phyloP scores from a whole-genome alignment of 2,797 vertebrate species.

The Yasuhikotakia modesta region DNA sequence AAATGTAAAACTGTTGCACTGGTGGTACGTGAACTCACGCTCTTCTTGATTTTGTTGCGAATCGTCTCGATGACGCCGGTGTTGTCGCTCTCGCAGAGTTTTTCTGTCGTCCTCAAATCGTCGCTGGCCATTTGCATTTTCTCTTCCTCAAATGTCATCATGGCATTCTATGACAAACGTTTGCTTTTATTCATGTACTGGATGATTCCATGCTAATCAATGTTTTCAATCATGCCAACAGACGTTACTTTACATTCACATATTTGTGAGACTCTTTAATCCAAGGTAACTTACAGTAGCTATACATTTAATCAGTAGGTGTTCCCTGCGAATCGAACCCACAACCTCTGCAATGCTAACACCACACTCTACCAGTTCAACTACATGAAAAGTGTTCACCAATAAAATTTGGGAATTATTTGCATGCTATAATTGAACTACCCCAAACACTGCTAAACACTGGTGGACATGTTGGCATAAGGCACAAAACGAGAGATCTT shows the following conservation, averaged over 20 bases:
- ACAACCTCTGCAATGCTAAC: too few relatives aligned
- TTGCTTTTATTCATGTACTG: neutral
- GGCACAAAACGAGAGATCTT: neutral
- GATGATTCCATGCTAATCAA: neutral
- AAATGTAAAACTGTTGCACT: too few relatives aligned
- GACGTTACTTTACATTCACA: too few relatives aligned
- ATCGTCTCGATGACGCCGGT: conserved; percentile 93
- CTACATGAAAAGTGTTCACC: too few relatives aligned
- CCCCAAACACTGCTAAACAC: neutral
- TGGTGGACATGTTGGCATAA: neutral
- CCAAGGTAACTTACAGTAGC: too few relatives aligned
- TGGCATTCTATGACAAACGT: conserved; percentile 82
- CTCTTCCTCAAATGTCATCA: conserved; percentile 99
- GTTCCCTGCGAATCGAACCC: too few relatives aligned
- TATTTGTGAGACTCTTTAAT: too few relatives aligned
- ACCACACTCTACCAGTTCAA: too few relatives aligned
- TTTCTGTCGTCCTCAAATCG: conserved; percentile 93
- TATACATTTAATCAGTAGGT: too few relatives aligned
- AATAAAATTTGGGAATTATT: too few relatives aligned
- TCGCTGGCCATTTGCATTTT: conserved; percentile 98
- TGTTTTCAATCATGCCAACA: neutral
- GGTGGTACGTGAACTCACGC: conserved; percentile 77
- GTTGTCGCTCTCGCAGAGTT: conserved; percentile 93
- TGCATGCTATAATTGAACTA: neutral
- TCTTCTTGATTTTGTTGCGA: conserved; percentile 97